Evolutionary conservation across 2,888 invertebrate species (phyloP).

Genomic region (Cryptocephalus primarius): DNA sequence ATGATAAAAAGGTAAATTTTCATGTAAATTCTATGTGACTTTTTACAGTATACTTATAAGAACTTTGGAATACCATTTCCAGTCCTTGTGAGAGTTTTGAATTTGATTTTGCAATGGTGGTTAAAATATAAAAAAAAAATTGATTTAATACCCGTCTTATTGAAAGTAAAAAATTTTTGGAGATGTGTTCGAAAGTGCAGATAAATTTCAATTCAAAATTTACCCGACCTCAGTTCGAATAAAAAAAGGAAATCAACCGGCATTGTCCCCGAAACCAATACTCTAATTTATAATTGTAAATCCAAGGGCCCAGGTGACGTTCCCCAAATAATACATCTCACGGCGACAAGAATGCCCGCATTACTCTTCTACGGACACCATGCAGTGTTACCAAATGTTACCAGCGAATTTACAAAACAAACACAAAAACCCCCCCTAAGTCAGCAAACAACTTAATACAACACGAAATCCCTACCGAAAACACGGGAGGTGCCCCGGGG

Average conservation of each 20-base stretch:
- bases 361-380: slow-evolving; percentile 14
- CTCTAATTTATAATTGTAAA: slow-evolving; percentile 12
- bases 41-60: no score
- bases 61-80: no score
- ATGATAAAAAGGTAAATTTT: no score
- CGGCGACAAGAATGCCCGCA: slow-evolving; percentile 15
- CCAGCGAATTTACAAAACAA: slow-evolving; percentile 30
- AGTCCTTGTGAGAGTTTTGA: no score
- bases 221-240: no score
- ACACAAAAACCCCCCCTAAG: slow-evolving; percentile 23
- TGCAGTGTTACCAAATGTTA: slow-evolving; percentile 28
- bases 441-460: slow-evolving; percentile 25
- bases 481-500: slow-evolving; percentile 12
- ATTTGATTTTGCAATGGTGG: no score
- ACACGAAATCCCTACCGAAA: slow-evolving; percentile 15
- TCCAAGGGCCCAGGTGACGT: slow-evolving; percentile 16
- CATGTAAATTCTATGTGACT: no score
- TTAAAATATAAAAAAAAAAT: no score
- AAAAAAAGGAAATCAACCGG: not conserved
- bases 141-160: no score
- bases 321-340: slow-evolving; percentile 9
- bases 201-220: no score
- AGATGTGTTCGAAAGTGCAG: no score
- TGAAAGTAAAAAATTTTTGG: no score
- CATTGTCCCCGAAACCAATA: slow-evolving; percentile 9